Percentiles rank a stretch among this genome's conserved stretches.
Evolutionary conservation across 37 sponge, comb jelly and placozoan species (phyloP).

Genomic region (Cladorhizidae sp.): DNA sequence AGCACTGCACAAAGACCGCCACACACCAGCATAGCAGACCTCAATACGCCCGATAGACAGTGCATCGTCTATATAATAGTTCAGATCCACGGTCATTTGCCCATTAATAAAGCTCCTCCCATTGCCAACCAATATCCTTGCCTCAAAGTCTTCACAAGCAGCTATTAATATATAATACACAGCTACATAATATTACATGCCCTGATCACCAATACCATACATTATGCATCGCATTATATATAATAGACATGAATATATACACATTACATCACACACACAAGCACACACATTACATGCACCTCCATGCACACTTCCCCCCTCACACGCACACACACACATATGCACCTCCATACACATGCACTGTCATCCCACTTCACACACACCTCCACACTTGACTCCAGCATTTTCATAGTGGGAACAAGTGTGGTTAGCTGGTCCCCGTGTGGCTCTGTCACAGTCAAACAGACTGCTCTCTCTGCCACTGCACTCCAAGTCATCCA

Average conservation of each 20-base stretch:
- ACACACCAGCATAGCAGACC: background rate
- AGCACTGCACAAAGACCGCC: background rate
- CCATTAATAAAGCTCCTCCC: background rate
- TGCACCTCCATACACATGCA: no score
- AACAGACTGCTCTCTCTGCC: background rate
- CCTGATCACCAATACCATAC: background rate
- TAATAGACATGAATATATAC: no score
- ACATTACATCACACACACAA: no score
- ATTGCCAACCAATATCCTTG: conserved; percentile 4
- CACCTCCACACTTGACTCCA: conserved; percentile 21
- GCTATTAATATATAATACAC: background rate
- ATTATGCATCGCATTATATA: background rate
- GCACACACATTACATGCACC: no score
- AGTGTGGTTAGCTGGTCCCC: background rate
- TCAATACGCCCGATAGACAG: conserved; percentile 8
- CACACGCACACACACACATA: no score
- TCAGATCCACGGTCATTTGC: background rate
- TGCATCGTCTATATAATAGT: background rate
- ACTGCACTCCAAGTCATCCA: conserved; percentile 12
- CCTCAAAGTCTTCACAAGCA: conserved; percentile 3
- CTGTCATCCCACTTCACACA: no score
- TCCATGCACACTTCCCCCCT: no score
- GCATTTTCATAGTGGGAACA: conserved; percentile 14
- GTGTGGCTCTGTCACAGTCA: background rate
- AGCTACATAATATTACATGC: background rate